Evolutionary conservation across 2,888 invertebrate species (phyloP), one percentile per base, ranked within the genome.

Genomic region (Amphipoea lucens): DNA sequence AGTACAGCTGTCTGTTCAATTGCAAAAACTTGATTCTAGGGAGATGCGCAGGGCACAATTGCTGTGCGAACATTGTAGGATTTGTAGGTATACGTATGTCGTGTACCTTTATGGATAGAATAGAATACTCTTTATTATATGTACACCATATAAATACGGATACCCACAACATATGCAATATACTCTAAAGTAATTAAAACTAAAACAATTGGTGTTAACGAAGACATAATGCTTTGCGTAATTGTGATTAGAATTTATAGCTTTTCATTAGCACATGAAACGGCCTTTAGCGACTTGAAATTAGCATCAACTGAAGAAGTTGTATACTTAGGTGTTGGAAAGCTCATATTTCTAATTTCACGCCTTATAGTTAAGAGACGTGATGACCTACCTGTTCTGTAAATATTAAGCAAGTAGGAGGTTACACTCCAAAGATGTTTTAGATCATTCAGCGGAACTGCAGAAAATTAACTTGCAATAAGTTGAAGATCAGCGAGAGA

Each of bases 151-250:
- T 29, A 29, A 29, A 29, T 29, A 29, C 29, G 29, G 29, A 40
- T 20, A 20, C 3, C 11, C 36, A 23, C 57, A 65, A 20, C 4
- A 29, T 36, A 63, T 36, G 11, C 65, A 65, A 40, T 40, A 57
- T n/a, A 29, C 42, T 51, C 11, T 45, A 71, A 86, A 83, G 75
- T 80, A 77, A 83, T 83, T 83, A 76, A 69, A 57, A 17, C 66
- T 66, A 67, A 75, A 76, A 76, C 42, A 74, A 82, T 67, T 65
- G 51, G 48, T 69, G 75, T 72, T 74, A 77, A 79, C 71, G 57
- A 65, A 78, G 81, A 87, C 57, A 74, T 74, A 78, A 69, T 69
- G 66, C 57, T 78, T 54, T 45, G 42, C 17, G 68, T 66, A 85
- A 78, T 79, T 40, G 70, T 76, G 67, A 82, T 75, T 54, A 54